Evolutionary conservation across 1,140 invertebrate genomes (phyloP).

Genomic region (Dinoponera quadriceps): DNA sequence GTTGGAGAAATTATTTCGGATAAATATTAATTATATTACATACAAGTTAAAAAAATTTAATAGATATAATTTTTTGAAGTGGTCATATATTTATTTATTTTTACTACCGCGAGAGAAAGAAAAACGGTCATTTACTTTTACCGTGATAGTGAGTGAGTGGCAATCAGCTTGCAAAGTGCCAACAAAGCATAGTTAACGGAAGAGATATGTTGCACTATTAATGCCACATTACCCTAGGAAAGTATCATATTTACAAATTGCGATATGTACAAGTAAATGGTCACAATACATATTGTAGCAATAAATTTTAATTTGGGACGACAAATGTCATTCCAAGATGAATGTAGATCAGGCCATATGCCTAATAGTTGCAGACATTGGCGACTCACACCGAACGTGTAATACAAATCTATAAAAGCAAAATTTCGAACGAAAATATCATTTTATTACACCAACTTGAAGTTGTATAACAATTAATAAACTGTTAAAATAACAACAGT

Average conservation of each 20-base stretch:
- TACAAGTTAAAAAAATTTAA: too few species aligned
- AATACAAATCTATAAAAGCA: slow-evolving; percentile 4
- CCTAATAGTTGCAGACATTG: slow-evolving; percentile 14
- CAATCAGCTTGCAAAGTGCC: slow-evolving; percentile 9
- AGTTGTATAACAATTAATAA: background rate
- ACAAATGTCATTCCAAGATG: background rate
- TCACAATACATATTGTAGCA: background rate
- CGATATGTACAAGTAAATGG: slow-evolving; percentile 4
- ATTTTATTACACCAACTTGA: too few species aligned
- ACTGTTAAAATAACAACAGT: too few species aligned
- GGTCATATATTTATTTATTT: too few species aligned
- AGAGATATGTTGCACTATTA: background rate
- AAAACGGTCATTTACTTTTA: background rate
- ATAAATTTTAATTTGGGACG: background rate
- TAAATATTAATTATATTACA: too few species aligned
- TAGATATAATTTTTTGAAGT: too few species aligned
- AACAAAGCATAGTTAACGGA: slow-evolving; percentile 1
- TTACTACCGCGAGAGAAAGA: too few species aligned
- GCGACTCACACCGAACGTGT: background rate
- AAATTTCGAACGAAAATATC: background rate
- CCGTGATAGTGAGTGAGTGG: slow-evolving; percentile 28
- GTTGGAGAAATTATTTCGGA: too few species aligned
- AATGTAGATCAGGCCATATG: slow-evolving; percentile 26
- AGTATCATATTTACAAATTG: background rate
- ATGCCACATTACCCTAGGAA: slow-evolving; percentile 2